phyloP scores from a whole-genome alignment of 2,797 vertebrate genomes.

The Anguilla megastoma region DNA sequence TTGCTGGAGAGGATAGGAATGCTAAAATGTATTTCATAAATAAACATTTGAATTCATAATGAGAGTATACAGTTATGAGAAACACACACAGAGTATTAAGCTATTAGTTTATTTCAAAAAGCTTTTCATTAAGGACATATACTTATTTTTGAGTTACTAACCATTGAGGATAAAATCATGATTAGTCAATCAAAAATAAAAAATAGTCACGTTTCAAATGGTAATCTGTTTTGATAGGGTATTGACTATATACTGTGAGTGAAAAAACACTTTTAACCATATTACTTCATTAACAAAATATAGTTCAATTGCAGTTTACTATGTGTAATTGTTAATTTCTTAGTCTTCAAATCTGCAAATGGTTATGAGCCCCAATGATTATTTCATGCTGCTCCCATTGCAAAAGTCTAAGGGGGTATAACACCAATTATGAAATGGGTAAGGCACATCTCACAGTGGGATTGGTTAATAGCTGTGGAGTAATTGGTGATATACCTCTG shows the following conservation, averaged over 20 bases:
- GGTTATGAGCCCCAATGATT: too few relatives aligned
- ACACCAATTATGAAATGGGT: too few relatives aligned
- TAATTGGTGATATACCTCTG: too few relatives aligned
- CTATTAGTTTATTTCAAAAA: background rate
- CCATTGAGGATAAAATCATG: background rate
- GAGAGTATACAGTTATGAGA: background rate
- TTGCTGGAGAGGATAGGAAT: background rate
- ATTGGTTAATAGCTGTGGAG: too few relatives aligned
- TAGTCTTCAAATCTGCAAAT: too few relatives aligned
- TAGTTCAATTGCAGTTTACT: background rate
- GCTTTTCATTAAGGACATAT: background rate
- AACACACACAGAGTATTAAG: background rate
- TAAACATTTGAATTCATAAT: conserved; percentile 1
- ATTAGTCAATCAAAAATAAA: background rate
- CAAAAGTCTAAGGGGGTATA: too few relatives aligned
- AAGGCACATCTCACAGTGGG: too few relatives aligned
- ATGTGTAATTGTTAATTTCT: background rate
- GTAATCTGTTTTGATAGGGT: background rate
- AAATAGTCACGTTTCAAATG: background rate
- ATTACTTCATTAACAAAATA: background rate
- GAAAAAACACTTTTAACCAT: background rate
- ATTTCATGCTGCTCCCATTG: too few relatives aligned
- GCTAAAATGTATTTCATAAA: background rate
- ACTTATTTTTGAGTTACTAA: background rate
- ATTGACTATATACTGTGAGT: background rate